These are phyloP conservation scores for Ichneumoninae sp. DNA, from an alignment of 2,888 invertebrate genomes.

Conservation along the genomic window DNA sequence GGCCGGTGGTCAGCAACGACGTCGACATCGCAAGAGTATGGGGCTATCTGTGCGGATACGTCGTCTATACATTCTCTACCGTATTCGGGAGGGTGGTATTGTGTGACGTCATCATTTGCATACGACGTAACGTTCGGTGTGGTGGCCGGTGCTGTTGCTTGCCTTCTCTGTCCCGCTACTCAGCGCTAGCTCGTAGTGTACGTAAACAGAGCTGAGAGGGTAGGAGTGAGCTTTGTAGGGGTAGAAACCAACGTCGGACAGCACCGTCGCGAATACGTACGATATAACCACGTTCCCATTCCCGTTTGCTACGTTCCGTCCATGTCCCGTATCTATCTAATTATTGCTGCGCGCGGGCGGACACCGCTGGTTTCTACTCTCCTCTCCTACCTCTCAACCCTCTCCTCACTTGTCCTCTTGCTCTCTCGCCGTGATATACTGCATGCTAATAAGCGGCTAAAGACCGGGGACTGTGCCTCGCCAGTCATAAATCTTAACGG, in stretches of 20 bases:
- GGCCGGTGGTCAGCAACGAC: conserved; percentile 59
- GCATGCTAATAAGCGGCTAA: conserved; percentile 85
- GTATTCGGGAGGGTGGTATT: conserved; percentile 78
- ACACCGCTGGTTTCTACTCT: conserved; percentile 73
- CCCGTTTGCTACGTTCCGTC: conserved; percentile 73
- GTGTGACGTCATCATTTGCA: conserved; percentile 84
- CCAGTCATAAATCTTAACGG: conserved; percentile 82
- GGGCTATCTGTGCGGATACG: conserved; percentile 77
- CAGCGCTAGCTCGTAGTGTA: conserved; percentile 37
- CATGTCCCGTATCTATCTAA: conserved; percentile 84
- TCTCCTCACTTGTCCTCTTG: conserved; percentile 52
- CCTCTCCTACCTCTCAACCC: conserved; percentile 48
- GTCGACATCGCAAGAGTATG: conserved; percentile 51
- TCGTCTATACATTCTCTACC: conserved; percentile 75
- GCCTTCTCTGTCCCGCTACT: conserved; percentile 70
- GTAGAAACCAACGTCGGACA: conserved; percentile 61
- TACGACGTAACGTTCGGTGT: conserved; percentile 77
- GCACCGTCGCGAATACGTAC: conserved; percentile 63
- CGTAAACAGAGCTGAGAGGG: conserved; percentile 51
- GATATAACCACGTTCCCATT: conserved; percentile 61
- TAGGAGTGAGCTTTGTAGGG: conserved; percentile 56
- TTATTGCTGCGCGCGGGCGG: conserved; percentile 80
- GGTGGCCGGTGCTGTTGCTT: conserved; percentile 71
- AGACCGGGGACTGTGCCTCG: conserved; percentile 82
- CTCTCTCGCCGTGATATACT: conserved; percentile 81